Base-by-base conservation (phyloP, 1,140 invertebrate species). In the Drosophila auraria region DNA sequence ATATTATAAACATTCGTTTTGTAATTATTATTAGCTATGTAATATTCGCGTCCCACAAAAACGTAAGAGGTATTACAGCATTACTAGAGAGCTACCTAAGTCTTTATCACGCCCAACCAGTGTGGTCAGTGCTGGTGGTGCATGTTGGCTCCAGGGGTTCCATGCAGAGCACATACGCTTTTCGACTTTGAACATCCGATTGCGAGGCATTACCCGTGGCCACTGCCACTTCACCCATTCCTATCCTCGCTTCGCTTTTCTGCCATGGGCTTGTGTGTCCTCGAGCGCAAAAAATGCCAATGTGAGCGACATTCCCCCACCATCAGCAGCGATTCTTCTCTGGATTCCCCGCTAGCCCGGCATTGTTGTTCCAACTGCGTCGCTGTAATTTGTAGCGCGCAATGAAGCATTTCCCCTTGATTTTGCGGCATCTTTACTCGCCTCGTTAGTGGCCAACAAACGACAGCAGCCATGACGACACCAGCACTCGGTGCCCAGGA, bases 381-480 rank as follows among this genome's bases (percentile, higher is more conserved):
- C 79, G 87, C 79, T 73, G 86, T 90, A 86, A 90, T 90, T 90
- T 90, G 86, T 90, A 90, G 86, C 87, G 86, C 79, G 87, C 86
- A 90, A 90, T 90, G 86, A 90, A 90, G 86, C 86, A 90, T 90
- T 90, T 90, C 84, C 68, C 86, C 86, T 91, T 90, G 86, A 90
- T 90, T 90, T 90, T 90, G 86, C 86, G 86, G 86, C 86, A 90
- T 90, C 86, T 90, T 90, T 90, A 90, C 86, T 90, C 79, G 86
- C 86, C 86, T 90, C 86, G 86, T 90, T 90, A 90, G 86, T 90
- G 86, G 86, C 86, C 86, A 90, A 90, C 86, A 90, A 90, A 90
- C 82, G 86, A 90, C 82, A 90, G 70, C 69, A 68, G 70, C 69
- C 61, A 80, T 80, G 70, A 80, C 78, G 80, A 80, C 78, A 62